Conservation (phyloP, 37 sponge, comb jelly and placozoan species). For the Crambe crambe region DNA sequence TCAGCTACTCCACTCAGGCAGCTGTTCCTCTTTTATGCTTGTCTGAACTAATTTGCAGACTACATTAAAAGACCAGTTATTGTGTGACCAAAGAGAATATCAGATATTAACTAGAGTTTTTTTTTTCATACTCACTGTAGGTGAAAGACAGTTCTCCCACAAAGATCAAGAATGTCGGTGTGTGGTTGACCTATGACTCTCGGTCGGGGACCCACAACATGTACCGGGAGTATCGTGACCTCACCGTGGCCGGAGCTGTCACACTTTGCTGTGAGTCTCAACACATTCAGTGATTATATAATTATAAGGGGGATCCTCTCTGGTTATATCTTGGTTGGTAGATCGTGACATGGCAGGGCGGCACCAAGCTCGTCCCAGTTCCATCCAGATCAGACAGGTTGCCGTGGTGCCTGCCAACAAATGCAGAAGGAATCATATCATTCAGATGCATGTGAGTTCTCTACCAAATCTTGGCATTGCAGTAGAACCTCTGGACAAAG, state of each 20-base stretch:
- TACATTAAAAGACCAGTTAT: background rate
- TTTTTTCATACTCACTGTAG: constrained; percentile 32
- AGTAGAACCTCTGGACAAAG: too few relatives aligned
- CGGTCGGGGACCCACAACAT: constrained; percentile 99
- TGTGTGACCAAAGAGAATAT: background rate
- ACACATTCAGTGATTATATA: background rate
- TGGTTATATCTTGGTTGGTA: background rate
- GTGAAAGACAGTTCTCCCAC: constrained; percentile 76
- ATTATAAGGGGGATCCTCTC: background rate
- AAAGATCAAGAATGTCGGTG: constrained; percentile 95
- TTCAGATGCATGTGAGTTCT: constrained; percentile 88
- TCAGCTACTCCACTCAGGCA: constrained; percentile 29
- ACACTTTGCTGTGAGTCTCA: constrained; percentile 90
- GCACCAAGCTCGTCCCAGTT: constrained; percentile 86
- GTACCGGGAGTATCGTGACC: constrained; percentile 97
- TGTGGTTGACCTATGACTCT: constrained; percentile 98
- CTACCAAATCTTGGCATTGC: too few relatives aligned
- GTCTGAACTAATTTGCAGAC: constrained; percentile 5
- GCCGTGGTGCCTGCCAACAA: constrained; percentile 78
- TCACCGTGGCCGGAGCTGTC: constrained; percentile 91
- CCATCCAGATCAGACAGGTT: constrained; percentile 93
- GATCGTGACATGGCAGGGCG: constrained; percentile 99
- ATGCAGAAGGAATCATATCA: constrained; percentile 80
- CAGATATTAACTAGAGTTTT: background rate
- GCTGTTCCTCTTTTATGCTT: background rate